Conservation (phyloP, 2,888 invertebrate species). For the Ichneumoninae sp. region DNA sequence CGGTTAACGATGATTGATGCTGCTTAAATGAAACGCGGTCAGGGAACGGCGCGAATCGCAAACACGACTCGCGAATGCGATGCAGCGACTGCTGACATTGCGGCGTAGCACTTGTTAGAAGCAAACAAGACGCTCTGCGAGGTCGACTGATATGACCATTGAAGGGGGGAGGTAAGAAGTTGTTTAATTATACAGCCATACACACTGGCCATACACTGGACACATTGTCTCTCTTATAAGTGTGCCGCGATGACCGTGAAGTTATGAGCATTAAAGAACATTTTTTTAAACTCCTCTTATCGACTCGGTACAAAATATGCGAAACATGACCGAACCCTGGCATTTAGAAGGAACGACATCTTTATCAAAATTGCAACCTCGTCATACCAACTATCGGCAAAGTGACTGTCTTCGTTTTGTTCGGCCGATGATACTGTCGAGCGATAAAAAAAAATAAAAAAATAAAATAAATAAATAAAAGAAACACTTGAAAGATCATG, state of each 20-base stretch:
- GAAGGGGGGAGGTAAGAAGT: not conserved
- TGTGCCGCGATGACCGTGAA: not conserved
- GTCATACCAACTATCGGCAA: not conserved
- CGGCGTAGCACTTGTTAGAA: not conserved
- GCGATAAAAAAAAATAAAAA: too few species aligned
- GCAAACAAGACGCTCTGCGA: not conserved
- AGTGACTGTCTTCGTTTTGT: not conserved
- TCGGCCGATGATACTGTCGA: too few species aligned
- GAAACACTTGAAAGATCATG: too few species aligned
- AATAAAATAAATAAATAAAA: too few species aligned
- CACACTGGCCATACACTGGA: not conserved
- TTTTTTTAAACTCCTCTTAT: not conserved
- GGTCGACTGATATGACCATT: not conserved
- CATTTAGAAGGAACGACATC: not conserved
- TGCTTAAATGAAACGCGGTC: not conserved
- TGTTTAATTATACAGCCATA: not conserved
- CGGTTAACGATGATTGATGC: not conserved
- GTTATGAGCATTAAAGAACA: not conserved
- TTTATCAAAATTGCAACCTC: not conserved
- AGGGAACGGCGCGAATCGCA: not conserved
- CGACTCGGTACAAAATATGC: not conserved
- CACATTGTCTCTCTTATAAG: not conserved
- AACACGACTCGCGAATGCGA: not conserved
- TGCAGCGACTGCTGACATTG: not conserved
- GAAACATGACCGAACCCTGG: not conserved